A percentile compares a stretch with the other conserved stretches of the same genome.
phyloP scores from a whole-genome alignment of 2,113 vertebrate genomes.

The Tyrannus savana region DNA sequence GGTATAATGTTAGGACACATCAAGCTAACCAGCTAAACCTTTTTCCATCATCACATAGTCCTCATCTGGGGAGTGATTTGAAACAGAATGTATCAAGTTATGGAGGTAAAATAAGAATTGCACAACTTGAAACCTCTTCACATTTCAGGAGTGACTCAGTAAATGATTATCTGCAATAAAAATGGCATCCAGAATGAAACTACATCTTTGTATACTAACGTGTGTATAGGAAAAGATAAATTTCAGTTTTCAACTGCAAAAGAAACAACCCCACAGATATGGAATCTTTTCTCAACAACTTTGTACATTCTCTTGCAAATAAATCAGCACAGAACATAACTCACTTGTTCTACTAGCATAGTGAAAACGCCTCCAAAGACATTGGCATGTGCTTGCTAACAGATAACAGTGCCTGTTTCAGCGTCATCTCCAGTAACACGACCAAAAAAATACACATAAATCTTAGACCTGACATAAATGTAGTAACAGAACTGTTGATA shows the following conservation, averaged over 20 bases:
- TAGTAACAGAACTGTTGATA: background rate
- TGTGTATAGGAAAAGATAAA: background rate
- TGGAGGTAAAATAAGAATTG: background rate
- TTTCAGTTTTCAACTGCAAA: background rate
- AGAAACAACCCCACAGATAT: background rate
- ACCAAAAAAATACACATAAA: background rate
- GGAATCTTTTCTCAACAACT: background rate
- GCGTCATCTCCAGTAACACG: background rate
- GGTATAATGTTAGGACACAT: background rate
- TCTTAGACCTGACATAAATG: background rate
- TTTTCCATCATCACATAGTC: background rate
- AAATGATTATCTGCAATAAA: background rate
- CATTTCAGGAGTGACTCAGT: background rate
- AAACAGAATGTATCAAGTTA: background rate
- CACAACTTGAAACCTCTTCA: background rate
- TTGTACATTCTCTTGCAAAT: background rate
- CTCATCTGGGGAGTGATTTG: background rate
- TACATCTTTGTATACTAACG: accelerated
- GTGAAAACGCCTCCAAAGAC: background rate
- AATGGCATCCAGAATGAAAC: background rate
- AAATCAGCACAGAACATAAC: background rate
- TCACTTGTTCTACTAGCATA: background rate
- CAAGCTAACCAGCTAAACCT: background rate
- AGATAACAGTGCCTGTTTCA: background rate
- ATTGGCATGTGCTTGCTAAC: background rate